phyloP scores from a whole-genome alignment of 1,140 invertebrate species.

The Euglossa dilemma region DNA sequence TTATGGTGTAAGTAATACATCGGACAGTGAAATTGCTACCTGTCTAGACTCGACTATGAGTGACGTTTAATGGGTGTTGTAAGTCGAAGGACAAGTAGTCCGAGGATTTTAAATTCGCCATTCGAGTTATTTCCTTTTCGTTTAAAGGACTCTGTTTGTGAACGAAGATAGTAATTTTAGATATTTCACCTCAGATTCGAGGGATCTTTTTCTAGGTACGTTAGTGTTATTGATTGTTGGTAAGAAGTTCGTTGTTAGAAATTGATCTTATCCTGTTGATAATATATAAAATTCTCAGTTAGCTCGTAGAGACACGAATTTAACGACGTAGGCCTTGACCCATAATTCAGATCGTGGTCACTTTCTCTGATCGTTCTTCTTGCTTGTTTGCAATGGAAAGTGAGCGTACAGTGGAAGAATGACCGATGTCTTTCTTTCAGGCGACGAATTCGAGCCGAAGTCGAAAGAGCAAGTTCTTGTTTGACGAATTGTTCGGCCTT shows the following conservation, averaged over 20 bases:
- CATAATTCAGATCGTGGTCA: slow-evolving; percentile 69
- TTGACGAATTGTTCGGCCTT: slow-evolving; percentile 86
- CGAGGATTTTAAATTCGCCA: not conserved
- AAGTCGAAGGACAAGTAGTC: too few species aligned
- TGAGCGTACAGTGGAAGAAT: slow-evolving; percentile 49
- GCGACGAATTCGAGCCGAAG: slow-evolving; percentile 68
- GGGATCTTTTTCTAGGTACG: too few species aligned
- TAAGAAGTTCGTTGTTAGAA: not conserved
- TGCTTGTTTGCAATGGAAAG: slow-evolving; percentile 63
- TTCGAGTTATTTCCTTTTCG: not conserved
- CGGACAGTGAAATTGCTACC: not conserved
- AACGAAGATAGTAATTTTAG: not conserved
- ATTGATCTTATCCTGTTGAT: slow-evolving; percentile 3
- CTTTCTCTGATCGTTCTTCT: slow-evolving; percentile 68
- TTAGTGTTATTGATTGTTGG: too few species aligned
- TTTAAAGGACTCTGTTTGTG: not conserved
- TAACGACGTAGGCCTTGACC: slow-evolving; percentile 71
- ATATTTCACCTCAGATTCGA: not conserved
- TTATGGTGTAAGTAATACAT: slow-evolving; percentile 49
- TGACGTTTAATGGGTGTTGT: not conserved
- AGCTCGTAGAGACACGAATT: slow-evolving; percentile 52
- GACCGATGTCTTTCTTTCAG: slow-evolving; percentile 62
- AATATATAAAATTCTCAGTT: slow-evolving; percentile 50
- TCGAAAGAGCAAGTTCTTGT: slow-evolving; percentile 84
- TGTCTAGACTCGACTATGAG: not conserved